Base-by-base conservation (phyloP, 1,140 invertebrate genomes). In the Cheumatopsyche charites region DNA sequence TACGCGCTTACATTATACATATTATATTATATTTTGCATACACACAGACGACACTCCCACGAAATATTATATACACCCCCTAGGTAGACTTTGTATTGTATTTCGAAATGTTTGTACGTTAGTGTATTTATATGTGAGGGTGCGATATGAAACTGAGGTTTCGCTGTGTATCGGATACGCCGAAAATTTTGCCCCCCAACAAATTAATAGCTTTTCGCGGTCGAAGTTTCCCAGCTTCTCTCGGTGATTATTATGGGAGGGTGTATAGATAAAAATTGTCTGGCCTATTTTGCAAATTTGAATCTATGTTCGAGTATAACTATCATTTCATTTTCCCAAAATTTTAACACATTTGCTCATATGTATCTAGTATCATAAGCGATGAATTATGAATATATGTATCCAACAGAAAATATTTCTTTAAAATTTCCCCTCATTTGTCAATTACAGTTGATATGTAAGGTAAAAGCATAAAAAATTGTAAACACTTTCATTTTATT, bases 181-280 rank as follows among this genome's bases (percentile, higher is more conserved):
- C 25, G 4, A 23, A 58, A 58, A 58, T 58, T 58, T 58, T 58
- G n/a, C n/a, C 55, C 9, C 55, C 4, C 5, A 9, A 9, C 29
- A 58, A 58, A 58, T 58, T 58, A 58, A 58, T 58, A 58, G 55
- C 55, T 58, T 58, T 58, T 19, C 13, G 19, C 55, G 55, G 21
- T 58, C 29, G 21, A 58, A 58, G 55, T 58, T 58, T 58, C 55
- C 4, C 21, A 3, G 29, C 29, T 36, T 36, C 29, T 9, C 29
- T 36, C 29, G 29, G 5, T n/a, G 0, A 58, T n/a, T n/a, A n/a
- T n/a, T n/a, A n/a, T n/a, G n/a, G n/a, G n/a, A n/a, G n/a, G n/a
- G n/a, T n/a, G n/a, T n/a, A n/a, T n/a, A n/a, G n/a, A 11, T 25
- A 58, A 58, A 58, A 58, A 58, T 58, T 25, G 55, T 58, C 55